Evolutionary conservation across 2,888 invertebrate species (phyloP), one percentile per base, ranked within the genome.

Genomic region (Philonicus albiceps): DNA sequence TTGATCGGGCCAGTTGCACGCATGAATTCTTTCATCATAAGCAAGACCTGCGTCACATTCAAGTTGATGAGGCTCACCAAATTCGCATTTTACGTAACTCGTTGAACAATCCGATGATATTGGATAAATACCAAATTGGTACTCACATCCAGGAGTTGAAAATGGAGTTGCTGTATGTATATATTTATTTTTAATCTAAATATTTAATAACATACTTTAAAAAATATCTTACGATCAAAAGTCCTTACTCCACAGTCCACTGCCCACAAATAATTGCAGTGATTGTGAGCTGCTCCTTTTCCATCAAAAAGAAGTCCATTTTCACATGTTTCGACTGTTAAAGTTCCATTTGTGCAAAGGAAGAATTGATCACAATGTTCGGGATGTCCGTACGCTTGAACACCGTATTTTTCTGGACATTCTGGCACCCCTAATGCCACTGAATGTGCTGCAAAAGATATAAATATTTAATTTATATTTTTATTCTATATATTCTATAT

Each of bases 211-310:
- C 19, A 13, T 11, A 53, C 34, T 6, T 22, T n/a, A 53, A 64
- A 7, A 7, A 19, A 30, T 64, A 90, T 37, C 96, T 95, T 93
- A 97, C 97, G 92, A 90, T 97, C 97, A 90, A 95, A 95, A 91
- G 96, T 95, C 89, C 97, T 95, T 86, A 94, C 93, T 81, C 96
- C 97, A 90, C 98, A 98, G 89, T 97, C 95, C 3, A 96, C 97
- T 13, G 96, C 97, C 98, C 98, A 98, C 93, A 97, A 94, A 93
- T 98, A 98, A 93, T 97, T 97, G 94, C 98, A 98, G 93, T 98
- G 97, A 92, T 98, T 96, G 93, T 98, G 96, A 0, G 97, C 96
- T 27, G 95, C 95, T 1, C 98, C 98, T 90, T 97, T 97, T 87
- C 98, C 98, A 91, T 97, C 97, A 91, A 97, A 98, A 72, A 98